A percentile compares a stretch with the other conserved stretches of the same genome.
These are phyloP conservation scores for Paradisaea rubra DNA, from an alignment of 2,113 vertebrate species.

Conservation along the genomic window DNA sequence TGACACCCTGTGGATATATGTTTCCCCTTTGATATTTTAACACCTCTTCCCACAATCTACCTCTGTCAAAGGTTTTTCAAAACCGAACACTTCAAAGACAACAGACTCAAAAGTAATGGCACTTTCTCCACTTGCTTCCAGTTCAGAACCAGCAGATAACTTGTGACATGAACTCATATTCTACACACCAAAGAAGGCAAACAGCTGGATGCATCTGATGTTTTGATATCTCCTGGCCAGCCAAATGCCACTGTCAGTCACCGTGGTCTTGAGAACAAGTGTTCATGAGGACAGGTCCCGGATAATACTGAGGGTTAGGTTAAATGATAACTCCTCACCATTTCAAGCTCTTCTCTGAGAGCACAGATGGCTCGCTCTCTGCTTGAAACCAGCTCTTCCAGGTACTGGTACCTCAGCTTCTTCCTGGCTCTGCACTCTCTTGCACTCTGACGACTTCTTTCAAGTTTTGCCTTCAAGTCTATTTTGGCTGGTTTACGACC, in stretches of 20 bases:
- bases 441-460: conserved; percentile 94
- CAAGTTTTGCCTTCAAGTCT: conserved; percentile 95
- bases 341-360: conserved; percentile 94
- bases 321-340: conserved; percentile 72
- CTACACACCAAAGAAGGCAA: background rate
- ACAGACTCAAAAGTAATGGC: background rate
- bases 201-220: conserved; percentile 35
- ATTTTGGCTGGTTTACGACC: conserved; percentile 97
- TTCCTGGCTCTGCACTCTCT: conserved; percentile 92
- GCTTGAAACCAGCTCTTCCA: conserved; percentile 95
- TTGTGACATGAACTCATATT: background rate
- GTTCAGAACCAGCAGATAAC: background rate
- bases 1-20: background rate
- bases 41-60: background rate
- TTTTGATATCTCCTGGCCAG: background rate
- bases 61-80: background rate
- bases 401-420: conserved; percentile 94
- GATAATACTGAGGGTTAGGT: background rate
- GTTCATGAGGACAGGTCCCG: background rate
- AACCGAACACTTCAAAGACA: background rate
- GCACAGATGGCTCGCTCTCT: conserved; percentile 95
- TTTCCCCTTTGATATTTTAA: background rate
- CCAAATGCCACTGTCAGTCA: conserved; percentile 12
- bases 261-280: background rate
- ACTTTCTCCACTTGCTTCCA: background rate